Evolutionary conservation across 2,888 invertebrate species (phyloP).

Genomic region (Drosophila cracens): DNA sequence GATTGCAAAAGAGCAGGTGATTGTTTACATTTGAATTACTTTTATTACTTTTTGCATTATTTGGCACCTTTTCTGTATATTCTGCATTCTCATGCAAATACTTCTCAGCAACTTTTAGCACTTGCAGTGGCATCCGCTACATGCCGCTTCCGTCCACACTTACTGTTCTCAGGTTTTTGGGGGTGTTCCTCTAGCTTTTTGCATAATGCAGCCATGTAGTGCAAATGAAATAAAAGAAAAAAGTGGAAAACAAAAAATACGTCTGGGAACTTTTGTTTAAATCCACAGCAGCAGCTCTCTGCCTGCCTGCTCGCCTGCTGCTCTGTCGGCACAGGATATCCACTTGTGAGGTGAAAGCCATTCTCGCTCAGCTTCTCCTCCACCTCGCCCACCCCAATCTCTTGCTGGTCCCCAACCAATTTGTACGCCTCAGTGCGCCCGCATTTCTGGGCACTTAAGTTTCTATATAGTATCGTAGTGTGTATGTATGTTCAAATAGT

Average conservation of each 20-base stretch:
- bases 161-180: slow-evolving; percentile 30
- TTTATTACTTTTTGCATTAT: slow-evolving; percentile 11
- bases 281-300: slow-evolving; percentile 41
- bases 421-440: slow-evolving; percentile 76
- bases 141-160: slow-evolving; percentile 37
- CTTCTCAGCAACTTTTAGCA: slow-evolving; percentile 67
- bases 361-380: not conserved
- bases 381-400: slow-evolving; percentile 15
- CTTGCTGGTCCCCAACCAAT: slow-evolving; percentile 70
- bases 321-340: slow-evolving; percentile 18
- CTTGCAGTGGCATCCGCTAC: slow-evolving; percentile 63
- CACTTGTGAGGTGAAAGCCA: slow-evolving; percentile 43
- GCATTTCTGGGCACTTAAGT: slow-evolving; percentile 79
- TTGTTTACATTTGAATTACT: slow-evolving; percentile 32
- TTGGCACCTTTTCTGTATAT: slow-evolving; percentile 50
- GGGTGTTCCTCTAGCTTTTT: slow-evolving; percentile 34
- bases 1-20: slow-evolving; percentile 10
- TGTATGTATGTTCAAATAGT: slow-evolving; percentile 3
- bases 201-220: slow-evolving; percentile 67
- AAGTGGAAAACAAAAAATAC: slow-evolving; percentile 36
- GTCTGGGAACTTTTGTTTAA: slow-evolving; percentile 75
- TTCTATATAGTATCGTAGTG: slow-evolving; percentile 55
- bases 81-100: slow-evolving; percentile 74
- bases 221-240: slow-evolving; percentile 55
- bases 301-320: slow-evolving; percentile 9